Evolutionary conservation across 1,140 invertebrate species (phyloP).

Genomic region (Pemphigus obesinymphae): DNA sequence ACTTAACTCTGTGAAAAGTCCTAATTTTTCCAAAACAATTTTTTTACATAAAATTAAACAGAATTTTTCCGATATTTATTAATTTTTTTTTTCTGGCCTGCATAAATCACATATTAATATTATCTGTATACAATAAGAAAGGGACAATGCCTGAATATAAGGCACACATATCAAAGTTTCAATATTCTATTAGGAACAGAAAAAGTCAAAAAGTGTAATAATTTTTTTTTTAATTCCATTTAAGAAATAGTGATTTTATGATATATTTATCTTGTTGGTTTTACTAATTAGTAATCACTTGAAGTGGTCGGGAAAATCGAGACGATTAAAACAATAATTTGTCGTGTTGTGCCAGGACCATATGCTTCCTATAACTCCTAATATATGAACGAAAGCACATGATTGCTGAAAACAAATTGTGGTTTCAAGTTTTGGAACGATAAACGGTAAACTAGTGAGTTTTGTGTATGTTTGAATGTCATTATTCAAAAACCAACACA

Average conservation of each 20-base stretch:
- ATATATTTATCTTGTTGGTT: neutral
- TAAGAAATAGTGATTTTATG: neutral
- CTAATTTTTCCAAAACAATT: neutral
- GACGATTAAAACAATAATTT: neutral
- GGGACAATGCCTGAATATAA: too few relatives aligned
- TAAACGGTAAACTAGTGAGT: neutral
- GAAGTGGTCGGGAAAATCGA: neutral
- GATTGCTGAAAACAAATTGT: neutral
- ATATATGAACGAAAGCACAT: neutral
- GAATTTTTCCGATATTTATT: too few relatives aligned
- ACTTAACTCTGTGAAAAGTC: neutral
- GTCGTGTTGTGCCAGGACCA: neutral
- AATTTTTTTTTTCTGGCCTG: too few relatives aligned
- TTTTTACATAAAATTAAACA: too few relatives aligned
- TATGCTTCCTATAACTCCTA: neutral
- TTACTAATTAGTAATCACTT: neutral
- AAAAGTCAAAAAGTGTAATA: too few relatives aligned
- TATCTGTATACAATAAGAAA: too few relatives aligned
- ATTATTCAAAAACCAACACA: conserved; percentile 9
- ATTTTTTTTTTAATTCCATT: too few relatives aligned
- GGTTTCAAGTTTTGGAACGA: neutral
- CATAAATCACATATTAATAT: too few relatives aligned
- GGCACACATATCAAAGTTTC: too few relatives aligned
- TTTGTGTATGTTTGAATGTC: neutral
- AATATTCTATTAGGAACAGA: too few relatives aligned